A percentile compares a stretch with the other conserved stretches of the same genome.
Conservation (phyloP, 2,113 vertebrate genomes). For the Chrysemys picta region DNA sequence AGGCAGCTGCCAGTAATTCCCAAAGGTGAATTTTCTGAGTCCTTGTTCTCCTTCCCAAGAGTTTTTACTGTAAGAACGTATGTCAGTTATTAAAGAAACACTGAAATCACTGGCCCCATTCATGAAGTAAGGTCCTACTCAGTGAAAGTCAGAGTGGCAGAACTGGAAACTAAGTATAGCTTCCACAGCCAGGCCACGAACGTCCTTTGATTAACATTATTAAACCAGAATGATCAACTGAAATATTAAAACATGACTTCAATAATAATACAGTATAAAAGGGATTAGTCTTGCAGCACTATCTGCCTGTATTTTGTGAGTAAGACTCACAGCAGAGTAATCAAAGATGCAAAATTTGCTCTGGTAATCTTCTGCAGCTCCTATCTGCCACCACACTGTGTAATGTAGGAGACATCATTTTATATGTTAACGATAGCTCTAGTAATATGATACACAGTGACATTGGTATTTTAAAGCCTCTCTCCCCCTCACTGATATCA, state of each 20-base stretch:
- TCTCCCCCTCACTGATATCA: neutral
- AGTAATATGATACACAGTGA: neutral
- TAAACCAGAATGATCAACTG: neutral
- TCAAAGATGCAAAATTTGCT: neutral
- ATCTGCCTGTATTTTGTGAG: rapidly evolving
- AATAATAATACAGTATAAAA: neutral
- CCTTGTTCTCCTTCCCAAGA: neutral
- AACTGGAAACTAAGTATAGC: neutral
- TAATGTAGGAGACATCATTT: neutral
- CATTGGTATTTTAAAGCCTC: neutral
- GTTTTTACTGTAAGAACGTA: neutral
- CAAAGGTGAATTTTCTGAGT: neutral
- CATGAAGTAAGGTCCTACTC: neutral
- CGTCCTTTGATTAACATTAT: rapidly evolving
- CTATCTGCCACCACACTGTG: neutral
- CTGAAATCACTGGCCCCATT: neutral
- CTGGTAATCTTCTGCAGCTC: neutral
- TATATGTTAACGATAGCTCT: neutral
- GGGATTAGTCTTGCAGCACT: neutral
- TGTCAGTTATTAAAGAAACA: neutral
- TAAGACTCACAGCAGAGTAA: neutral
- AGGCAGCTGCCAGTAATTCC: neutral
- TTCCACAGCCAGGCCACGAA: neutral
- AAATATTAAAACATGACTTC: neutral
- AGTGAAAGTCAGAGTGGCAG: neutral